Evolutionary conservation across 2,113 vertebrate genomes (phyloP).

Genomic region (Syngnathus scovelli): DNA sequence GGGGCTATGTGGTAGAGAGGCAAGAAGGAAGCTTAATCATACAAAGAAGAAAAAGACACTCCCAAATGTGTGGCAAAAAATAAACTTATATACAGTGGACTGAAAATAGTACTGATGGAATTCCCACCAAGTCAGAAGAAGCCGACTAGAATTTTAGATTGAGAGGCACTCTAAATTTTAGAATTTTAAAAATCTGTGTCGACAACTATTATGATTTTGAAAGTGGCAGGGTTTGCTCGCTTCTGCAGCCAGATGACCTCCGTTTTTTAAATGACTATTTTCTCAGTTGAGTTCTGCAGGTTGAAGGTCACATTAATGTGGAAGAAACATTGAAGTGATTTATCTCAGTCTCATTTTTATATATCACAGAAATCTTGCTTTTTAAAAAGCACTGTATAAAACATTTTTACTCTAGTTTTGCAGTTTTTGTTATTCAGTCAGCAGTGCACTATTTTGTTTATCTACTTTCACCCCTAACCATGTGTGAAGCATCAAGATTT

Average conservation of each 20-base stretch:
- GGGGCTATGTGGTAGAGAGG: no score
- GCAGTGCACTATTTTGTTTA: background rate
- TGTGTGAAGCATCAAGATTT: constrained; percentile 2
- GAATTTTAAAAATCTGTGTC: no score
- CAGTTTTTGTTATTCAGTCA: constrained; percentile 24
- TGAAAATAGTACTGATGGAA: no score
- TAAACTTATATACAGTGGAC: no score
- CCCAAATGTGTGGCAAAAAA: no score
- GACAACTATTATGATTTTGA: no score
- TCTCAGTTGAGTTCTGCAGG: background rate
- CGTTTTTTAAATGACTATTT: no score
- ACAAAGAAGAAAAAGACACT: background rate
- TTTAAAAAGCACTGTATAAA: background rate
- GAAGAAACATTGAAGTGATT: background rate
- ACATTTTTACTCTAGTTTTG: constrained; percentile 9
- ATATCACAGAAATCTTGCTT: background rate
- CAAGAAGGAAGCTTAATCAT: background rate
- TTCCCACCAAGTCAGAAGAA: no score
- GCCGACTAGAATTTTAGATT: background rate
- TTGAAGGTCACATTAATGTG: background rate
- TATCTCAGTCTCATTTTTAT: background rate
- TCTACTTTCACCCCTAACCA: constrained; percentile 10
- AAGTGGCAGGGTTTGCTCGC: no score
- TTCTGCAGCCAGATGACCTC: no score
- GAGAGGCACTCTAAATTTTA: no score